Percentiles rank a stretch among this genome's conserved stretches.
phyloP scores from a whole-genome alignment of 1,140 invertebrate genomes.

The Polyergus mexicanus region DNA sequence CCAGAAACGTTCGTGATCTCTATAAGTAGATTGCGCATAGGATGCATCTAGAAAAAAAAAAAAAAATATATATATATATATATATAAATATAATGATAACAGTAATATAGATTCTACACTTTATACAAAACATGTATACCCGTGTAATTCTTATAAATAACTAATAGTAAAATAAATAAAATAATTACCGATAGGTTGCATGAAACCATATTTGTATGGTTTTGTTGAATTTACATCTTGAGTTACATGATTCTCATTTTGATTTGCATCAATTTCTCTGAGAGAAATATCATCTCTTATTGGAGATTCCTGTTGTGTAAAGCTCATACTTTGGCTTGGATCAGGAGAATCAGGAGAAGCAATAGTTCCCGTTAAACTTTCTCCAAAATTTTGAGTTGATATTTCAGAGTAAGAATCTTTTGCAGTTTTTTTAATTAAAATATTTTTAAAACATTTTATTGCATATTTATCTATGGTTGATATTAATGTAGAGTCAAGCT shows the following conservation, averaged over 20 bases:
- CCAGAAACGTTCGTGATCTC: slow-evolving; percentile 60
- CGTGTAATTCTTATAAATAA: background rate
- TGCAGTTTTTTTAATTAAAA: background rate
- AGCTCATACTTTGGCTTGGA: too few relatives aligned
- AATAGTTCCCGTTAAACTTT: background rate
- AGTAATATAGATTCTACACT: background rate
- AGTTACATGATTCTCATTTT: background rate
- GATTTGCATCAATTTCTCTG: background rate
- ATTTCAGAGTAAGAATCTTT: background rate
- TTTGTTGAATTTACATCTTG: slow-evolving; percentile 1
- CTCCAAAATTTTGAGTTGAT: background rate
- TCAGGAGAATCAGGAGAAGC: slow-evolving; percentile 5
- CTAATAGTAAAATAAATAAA: slow-evolving; percentile 11
- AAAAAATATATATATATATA: background rate
- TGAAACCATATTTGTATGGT: too few relatives aligned
- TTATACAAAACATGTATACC: background rate
- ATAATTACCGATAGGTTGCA: slow-evolving; percentile 56
- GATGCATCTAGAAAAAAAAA: slow-evolving; percentile 63
- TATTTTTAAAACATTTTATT: slow-evolving; percentile 35
- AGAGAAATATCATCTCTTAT: background rate
- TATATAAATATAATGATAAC: slow-evolving; percentile 14
- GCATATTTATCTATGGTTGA: slow-evolving; percentile 1
- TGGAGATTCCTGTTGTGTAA: background rate
- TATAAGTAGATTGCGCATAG: slow-evolving; percentile 50
- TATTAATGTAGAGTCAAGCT: background rate